Base-by-base conservation (phyloP, 2,797 vertebrate genomes). In the Siniperca undulata region DNA sequence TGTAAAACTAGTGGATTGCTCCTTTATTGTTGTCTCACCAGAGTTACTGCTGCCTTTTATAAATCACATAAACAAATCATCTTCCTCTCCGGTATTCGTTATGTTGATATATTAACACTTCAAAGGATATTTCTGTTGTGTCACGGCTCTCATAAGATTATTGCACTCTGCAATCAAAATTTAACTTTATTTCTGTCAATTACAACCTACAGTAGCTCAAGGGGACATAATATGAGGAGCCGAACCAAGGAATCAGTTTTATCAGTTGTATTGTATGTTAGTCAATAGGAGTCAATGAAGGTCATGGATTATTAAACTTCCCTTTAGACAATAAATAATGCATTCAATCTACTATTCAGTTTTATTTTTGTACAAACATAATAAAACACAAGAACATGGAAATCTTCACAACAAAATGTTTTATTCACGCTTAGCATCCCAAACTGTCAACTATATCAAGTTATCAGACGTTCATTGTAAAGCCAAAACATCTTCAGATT, bases 261-360 rank as follows among this genome's bases (percentile, higher is more conserved):
- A 64, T 70, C 17, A 10, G 65, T 40, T 80, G 22, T 52, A 60
- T 66, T 65, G 44, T 17, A 30, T 10, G 38, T 70, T 73, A 62
- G 53, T 72, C 48, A 52, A 3, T 11, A n/a, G 34, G 20, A 60
- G 10, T 74, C 60, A 34, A 24, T 73, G 46, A 77, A 69, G 34
- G 53, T 55, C 38, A 42, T 71, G 24, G 24, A 74, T 75, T 71
- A 85, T 83, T 80, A 56, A 83, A 89, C 19, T 34, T 70, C 5
- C 64, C 50, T 62, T 42, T 9, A 24, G 55, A 50, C 19, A 1
- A 48, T 24, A 36, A 68, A 82, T 3, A 59, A 9, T 42, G 12
- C 22, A 48, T 73, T 67, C 12, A 72, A 50, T 66, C 77, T 50
- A 27, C 22, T 2, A 38, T 17, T 83, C 11, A 11, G 16, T 36